These are phyloP conservation scores for Junonia oenone DNA, from an alignment of 2,888 invertebrate species.

Conservation along the genomic window DNA sequence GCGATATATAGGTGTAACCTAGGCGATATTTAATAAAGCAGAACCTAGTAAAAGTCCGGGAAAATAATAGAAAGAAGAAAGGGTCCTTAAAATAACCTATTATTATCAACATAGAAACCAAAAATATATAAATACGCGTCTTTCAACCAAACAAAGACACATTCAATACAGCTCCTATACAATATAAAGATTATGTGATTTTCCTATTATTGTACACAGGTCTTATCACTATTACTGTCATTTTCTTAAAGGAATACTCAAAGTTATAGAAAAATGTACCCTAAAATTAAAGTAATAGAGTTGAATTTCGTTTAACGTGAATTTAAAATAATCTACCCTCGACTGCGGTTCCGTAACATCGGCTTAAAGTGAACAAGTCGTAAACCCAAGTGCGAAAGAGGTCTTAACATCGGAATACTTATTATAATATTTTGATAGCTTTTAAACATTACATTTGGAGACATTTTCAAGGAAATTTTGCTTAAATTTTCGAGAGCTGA, in stretches of 20 bases:
- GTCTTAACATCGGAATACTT: slow-evolving; percentile 3
- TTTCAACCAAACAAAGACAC: neutral
- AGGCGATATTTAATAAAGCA: no score
- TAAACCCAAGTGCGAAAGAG: slow-evolving; percentile 3
- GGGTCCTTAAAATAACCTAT: no score
- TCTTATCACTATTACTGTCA: neutral
- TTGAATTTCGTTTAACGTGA: neutral
- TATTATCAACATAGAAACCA: neutral
- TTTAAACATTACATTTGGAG: neutral
- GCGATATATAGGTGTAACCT: no score
- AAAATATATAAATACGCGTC: neutral
- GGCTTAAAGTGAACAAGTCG: slow-evolving; percentile 3
- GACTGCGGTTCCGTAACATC: neutral
- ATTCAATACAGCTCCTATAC: neutral
- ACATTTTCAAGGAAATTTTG: neutral
- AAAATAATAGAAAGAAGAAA: no score
- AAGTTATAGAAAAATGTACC: neutral
- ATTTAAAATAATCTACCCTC: neutral
- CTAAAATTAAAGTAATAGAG: neutral
- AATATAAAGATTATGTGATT: neutral
- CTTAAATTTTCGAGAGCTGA: neutral
- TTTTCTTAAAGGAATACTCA: neutral
- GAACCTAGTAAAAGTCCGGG: no score
- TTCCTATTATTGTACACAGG: slow-evolving; percentile 1
- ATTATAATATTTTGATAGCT: slow-evolving; percentile 4